Base-by-base conservation (phyloP, 2,113 vertebrate genomes). In the Gallinago paraguaiae region DNA sequence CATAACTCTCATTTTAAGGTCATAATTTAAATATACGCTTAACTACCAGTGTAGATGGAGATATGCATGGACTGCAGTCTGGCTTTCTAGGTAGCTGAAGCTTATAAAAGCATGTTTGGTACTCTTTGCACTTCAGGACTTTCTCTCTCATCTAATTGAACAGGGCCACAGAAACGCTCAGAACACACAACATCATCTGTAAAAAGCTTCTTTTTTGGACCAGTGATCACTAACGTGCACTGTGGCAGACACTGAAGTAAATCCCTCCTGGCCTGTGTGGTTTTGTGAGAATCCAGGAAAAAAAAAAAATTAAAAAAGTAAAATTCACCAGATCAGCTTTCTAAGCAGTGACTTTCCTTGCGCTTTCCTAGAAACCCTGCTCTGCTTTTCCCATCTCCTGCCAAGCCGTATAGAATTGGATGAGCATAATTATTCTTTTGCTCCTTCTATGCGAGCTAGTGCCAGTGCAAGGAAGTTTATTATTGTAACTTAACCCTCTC, bases 381-480 rank as follows among this genome's bases (percentile, higher is more conserved):
- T 96, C 90, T 97, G 93, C 92, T 94, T 96, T 95, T 93, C 86
- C 95, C 92, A 95, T 95, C 96, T 96, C 80, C 92, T 96, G 95
- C 92, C 95, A 96, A 96, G 80, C 80, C 45, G 4, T 63, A 94
- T 68, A 88, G 95, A 93, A 97, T 86, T 96, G 92, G 93, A 97
- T 91, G 95, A 96, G 90, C 92, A 50, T 28, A 19, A 64, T 90
- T 94, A 93, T 86, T 81, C 68, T 95, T 67, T 16, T 46, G 64
- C 90, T 85, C 51, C 54, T 85, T 84, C 84, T 43, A 61, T 5
- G 0, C 0, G 5, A 84, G 86, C 57, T 16, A 28, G 81, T 83
- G 90, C 93, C 95, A 96, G 74, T 5, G 76, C 28, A 11, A 88
- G 75, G 69, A 69, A 88, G 76, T 95, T 96, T 92, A 63, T 96